Conservation (phyloP, 1,140 invertebrate species). For the Sitobion miscanthi region DNA sequence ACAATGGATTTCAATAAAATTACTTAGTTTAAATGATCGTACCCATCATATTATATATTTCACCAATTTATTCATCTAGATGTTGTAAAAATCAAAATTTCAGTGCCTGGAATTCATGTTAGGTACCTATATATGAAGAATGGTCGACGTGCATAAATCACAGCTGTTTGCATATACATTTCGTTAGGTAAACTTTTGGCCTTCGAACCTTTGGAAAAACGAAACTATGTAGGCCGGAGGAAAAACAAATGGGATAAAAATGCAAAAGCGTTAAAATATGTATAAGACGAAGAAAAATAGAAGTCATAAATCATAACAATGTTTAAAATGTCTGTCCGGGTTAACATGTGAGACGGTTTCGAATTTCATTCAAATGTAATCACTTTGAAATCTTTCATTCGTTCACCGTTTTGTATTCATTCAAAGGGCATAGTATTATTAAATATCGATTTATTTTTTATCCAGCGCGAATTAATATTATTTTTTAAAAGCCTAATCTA, state of each 20-base stretch:
- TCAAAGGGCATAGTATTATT: background rate
- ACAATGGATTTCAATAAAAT: background rate
- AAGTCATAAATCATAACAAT: slow-evolving; percentile 24
- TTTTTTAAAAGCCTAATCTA: background rate
- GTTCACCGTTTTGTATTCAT: background rate
- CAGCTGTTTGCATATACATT: background rate
- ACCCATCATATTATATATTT: background rate
- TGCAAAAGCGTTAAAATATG: slow-evolving; percentile 49
- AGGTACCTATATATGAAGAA: background rate
- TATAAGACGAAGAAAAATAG: background rate
- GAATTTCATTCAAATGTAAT: background rate
- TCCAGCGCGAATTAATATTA: background rate
- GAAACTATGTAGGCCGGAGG: background rate
- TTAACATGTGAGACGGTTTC: background rate
- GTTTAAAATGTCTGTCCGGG: background rate
- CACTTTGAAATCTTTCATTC: slow-evolving; percentile 7
- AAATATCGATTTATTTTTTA: background rate
- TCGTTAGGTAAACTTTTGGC: slow-evolving; percentile 22
- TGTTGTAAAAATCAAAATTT: background rate
- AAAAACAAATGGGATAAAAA: slow-evolving; percentile 34
- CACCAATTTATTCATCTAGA: background rate
- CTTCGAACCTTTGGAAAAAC: background rate
- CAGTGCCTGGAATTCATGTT: background rate
- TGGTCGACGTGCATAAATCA: slow-evolving; percentile 17
- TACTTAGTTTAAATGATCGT: background rate